phyloP scores from a whole-genome alignment of 2,888 invertebrate genomes.

The Diachrysia chrysitis region DNA sequence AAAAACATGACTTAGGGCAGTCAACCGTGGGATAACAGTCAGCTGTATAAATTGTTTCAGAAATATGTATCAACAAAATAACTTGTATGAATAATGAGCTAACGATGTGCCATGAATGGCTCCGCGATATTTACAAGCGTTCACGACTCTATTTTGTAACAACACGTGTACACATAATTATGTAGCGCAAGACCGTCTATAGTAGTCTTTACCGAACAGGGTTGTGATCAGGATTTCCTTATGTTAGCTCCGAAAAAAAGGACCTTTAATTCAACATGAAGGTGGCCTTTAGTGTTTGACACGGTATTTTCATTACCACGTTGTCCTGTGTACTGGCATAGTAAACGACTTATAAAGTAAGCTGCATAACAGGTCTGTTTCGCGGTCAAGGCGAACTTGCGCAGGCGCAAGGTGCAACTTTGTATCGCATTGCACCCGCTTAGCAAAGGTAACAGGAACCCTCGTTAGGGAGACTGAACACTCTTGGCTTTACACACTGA shows the following conservation, averaged over 20 bases:
- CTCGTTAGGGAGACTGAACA: constrained; percentile 30
- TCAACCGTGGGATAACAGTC: constrained; percentile 23
- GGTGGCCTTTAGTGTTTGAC: constrained; percentile 12
- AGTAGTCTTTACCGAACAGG: no score
- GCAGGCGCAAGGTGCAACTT: constrained; percentile 60
- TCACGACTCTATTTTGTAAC: neutral
- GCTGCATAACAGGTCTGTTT: constrained; percentile 61
- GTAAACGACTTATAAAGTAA: constrained; percentile 34
- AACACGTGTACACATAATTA: neutral
- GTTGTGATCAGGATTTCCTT: no score
- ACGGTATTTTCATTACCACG: constrained; percentile 29
- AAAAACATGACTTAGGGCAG: constrained; percentile 26
- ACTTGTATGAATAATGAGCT: neutral
- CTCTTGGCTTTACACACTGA: constrained; percentile 11
- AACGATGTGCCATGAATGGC: neutral
- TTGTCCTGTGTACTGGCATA: constrained; percentile 29
- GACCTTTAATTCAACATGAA: neutral
- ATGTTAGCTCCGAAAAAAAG: no score
- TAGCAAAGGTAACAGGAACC: constrained; percentile 41
- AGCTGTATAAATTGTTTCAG: constrained; percentile 6
- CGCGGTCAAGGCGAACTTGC: constrained; percentile 75
- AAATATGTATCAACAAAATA: constrained; percentile 10
- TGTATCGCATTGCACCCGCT: constrained; percentile 65
- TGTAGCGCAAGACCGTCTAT: no score
- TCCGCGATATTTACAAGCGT: neutral